phyloP scores from a whole-genome alignment of 1,140 invertebrate species.

The Ostrea edulis region DNA sequence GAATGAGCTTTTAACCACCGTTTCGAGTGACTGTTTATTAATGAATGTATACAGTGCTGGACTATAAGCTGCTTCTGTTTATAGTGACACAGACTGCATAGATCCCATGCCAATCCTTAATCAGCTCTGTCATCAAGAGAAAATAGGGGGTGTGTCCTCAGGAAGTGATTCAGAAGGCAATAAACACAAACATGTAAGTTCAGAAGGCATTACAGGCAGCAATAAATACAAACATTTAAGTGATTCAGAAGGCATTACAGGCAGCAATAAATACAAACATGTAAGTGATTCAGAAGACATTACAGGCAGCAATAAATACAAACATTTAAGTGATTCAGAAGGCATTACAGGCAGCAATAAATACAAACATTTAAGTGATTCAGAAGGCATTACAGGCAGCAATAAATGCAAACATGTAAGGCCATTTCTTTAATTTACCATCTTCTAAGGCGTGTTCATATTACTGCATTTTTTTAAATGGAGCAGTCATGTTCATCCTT shows the following conservation, averaged over 20 bases:
- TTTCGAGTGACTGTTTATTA: too few relatives aligned
- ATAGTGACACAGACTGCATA: constrained; percentile 79
- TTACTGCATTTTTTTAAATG: too few relatives aligned
- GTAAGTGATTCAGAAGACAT: constrained; percentile 61
- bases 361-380: constrained; percentile 60
- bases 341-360: too few relatives aligned
- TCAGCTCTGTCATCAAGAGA: constrained; percentile 60
- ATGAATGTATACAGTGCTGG: too few relatives aligned
- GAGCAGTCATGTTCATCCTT: too few relatives aligned
- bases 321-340: constrained; percentile 60
- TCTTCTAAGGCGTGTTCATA: too few relatives aligned
- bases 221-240: constrained; percentile 60
- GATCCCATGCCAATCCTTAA: constrained; percentile 87
- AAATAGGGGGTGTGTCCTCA: constrained; percentile 56
- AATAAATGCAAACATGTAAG: constrained; percentile 57
- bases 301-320: constrained; percentile 59
- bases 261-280: constrained; percentile 61
- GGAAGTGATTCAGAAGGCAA: constrained; percentile 59
- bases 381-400: too few relatives aligned
- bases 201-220: too few relatives aligned
- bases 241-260: constrained; percentile 63
- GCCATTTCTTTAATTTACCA: too few relatives aligned
- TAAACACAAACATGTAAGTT: constrained; percentile 61
- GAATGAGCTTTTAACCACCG: too few relatives aligned
- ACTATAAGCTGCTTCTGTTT: not conserved